Evolutionary conservation across 37 sponge, comb jelly and placozoan species (phyloP).

Genomic region (Lycopodina hypogea): DNA sequence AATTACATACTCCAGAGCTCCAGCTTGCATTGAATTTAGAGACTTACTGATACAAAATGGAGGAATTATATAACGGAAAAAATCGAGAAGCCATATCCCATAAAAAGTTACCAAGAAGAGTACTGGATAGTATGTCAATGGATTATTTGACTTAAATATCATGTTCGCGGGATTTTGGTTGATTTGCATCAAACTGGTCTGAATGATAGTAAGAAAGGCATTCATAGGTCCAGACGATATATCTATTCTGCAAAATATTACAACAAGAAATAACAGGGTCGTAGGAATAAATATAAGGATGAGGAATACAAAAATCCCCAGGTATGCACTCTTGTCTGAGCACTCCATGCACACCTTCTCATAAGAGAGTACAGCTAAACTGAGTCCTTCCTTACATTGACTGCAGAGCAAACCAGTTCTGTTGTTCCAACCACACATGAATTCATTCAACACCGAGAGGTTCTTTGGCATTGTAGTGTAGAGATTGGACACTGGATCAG

Average conservation of each 20-base stretch:
- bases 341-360: not conserved
- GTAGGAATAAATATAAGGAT: slow-evolving; percentile 23
- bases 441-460: not conserved
- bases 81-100: slow-evolving; percentile 22
- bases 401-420: slow-evolving; percentile 50
- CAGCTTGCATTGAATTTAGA: not conserved
- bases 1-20: slow-evolving; percentile 25
- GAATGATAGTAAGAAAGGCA: slow-evolving; percentile 46
- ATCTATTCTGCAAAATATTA: slow-evolving; percentile 50
- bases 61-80: slow-evolving; percentile 11
- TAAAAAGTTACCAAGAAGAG: not conserved
- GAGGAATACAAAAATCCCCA: slow-evolving; percentile 9
- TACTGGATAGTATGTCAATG: not conserved
- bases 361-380: slow-evolving; percentile 29
- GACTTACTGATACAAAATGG: slow-evolving; percentile 8
- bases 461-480: not conserved
- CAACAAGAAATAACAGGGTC: slow-evolving; percentile 33
- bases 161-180: not conserved
- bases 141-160: not conserved
- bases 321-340: not conserved
- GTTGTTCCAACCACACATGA: slow-evolving; percentile 32
- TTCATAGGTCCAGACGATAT: slow-evolving; percentile 51
- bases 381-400: slow-evolving; percentile 21
- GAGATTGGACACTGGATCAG: not conserved
- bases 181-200: slow-evolving; percentile 6